Percentiles rank a stretch among this genome's conserved stretches.
phyloP scores from a whole-genome alignment of 23 tunicate genomes.

The Clavelina lepadiformis region DNA sequence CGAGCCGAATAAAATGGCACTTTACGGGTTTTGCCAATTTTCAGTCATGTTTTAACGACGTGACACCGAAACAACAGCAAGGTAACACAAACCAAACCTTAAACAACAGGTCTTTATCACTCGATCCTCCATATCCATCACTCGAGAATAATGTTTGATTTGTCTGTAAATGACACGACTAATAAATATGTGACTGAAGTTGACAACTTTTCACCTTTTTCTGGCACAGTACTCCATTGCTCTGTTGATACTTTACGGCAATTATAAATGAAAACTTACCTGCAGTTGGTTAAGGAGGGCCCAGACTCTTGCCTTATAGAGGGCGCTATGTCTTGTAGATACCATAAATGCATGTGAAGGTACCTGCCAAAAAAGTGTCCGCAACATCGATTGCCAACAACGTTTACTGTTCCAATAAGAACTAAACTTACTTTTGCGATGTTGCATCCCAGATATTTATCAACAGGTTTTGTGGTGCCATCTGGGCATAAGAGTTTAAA shows the following conservation, averaged over 20 bases:
- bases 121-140: not conserved
- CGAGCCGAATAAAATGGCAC: not conserved
- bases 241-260: no score
- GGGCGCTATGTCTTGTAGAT: constrained; percentile 1
- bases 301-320: constrained; percentile 35
- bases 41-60: no score
- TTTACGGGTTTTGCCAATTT: no score
- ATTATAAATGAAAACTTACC: no score
- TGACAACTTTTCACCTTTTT: no score
- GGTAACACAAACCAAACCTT: constrained; percentile 1
- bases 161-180: no score
- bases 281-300: constrained; percentile 28
- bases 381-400: not conserved
- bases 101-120: constrained; percentile 16
- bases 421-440: constrained; percentile 32
- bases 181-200: no score
- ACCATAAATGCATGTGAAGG: constrained; percentile 52
- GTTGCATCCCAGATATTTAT: constrained; percentile 26
- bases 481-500: constrained; percentile 36
- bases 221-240: no score
- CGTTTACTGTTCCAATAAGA: not conserved
- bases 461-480: constrained; percentile 19
- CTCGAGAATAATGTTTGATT: no score
- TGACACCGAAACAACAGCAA: no score
- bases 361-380: constrained; percentile 20